Percentiles rank a stretch among this genome's conserved stretches.
Evolutionary conservation across 2,888 invertebrate species (phyloP).

Genomic region (Chloroclysta siterata): DNA sequence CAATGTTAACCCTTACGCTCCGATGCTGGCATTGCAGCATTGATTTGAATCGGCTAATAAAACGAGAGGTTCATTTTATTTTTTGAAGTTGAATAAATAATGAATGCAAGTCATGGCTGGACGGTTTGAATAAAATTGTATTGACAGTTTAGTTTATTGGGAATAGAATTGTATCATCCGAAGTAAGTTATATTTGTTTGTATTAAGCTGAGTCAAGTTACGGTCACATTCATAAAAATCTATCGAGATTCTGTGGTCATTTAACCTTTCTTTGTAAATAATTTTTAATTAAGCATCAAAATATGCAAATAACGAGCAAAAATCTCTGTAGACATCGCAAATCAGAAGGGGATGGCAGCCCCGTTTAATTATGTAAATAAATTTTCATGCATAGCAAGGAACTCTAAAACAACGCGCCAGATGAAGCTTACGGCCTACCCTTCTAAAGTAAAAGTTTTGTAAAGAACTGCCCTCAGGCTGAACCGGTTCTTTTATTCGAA

Average conservation of each 20-base stretch:
- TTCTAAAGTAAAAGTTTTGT: constrained; percentile 72
- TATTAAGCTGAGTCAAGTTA: neutral
- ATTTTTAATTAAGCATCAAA: constrained; percentile 62
- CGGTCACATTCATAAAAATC: no score
- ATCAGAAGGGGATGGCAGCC: constrained; percentile 72
- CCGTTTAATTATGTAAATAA: constrained; percentile 83
- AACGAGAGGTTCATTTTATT: constrained; percentile 41
- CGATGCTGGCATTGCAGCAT: constrained; percentile 69
- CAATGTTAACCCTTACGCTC: constrained; percentile 72
- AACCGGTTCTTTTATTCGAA: constrained; percentile 63
- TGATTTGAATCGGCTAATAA: constrained; percentile 79
- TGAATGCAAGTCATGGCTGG: constrained; percentile 1
- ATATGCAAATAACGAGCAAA: constrained; percentile 71
- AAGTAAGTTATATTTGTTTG: neutral
- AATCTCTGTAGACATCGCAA: constrained; percentile 78
- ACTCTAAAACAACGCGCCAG: constrained; percentile 78
- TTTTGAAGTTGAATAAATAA: constrained; percentile 4
- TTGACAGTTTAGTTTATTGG: neutral
- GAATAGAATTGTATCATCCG: neutral
- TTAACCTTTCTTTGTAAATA: neutral
- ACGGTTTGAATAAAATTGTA: constrained; percentile 1
- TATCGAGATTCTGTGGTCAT: neutral
- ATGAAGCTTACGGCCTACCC: constrained; percentile 61
- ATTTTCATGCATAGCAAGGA: constrained; percentile 78
- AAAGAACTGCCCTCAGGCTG: constrained; percentile 67